These are phyloP conservation scores for Percopsis transmontana DNA, from an alignment of 2,113 vertebrate genomes.

Conservation along the genomic window DNA sequence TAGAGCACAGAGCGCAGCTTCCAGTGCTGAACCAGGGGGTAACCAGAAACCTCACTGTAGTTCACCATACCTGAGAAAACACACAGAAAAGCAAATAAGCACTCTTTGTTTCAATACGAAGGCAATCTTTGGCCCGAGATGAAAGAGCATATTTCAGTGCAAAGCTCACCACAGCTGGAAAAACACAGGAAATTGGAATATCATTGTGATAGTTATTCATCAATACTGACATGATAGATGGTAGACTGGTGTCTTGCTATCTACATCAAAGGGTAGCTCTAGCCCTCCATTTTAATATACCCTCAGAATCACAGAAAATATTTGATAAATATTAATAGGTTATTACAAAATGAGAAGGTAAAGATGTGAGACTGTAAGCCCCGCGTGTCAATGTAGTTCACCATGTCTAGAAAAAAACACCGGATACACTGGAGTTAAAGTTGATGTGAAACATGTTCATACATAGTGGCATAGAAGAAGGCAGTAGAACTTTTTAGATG, in stretches of 20 bases:
- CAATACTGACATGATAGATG: neutral
- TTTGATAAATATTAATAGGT: conserved; percentile 45
- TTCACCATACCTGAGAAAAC: conserved; percentile 86
- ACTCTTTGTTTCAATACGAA: neutral
- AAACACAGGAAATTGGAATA: neutral
- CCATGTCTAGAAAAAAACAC: neutral
- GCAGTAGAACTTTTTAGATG: neutral
- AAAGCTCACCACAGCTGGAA: conserved; percentile 1
- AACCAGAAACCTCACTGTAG: conserved; percentile 97
- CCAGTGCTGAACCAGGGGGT: conserved; percentile 94
- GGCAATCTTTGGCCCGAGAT: neutral
- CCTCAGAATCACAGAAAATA: conserved; percentile 20
- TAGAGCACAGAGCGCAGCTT: conserved; percentile 91
- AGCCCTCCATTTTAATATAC: conserved; percentile 41
- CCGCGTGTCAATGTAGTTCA: neutral
- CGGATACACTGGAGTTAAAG: conserved; percentile 8
- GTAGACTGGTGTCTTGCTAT: conserved; percentile 11
- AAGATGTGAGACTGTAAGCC: conserved; percentile 20
- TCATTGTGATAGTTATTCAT: neutral
- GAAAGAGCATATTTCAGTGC: neutral
- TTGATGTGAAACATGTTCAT: conserved; percentile 21
- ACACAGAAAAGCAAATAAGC: neutral
- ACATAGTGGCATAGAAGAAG: conserved; percentile 6
- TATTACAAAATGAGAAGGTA: conserved; percentile 32
- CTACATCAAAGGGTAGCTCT: conserved; percentile 40